Conservation (phyloP, 2,888 invertebrate genomes). For the Lysandra bellargus region DNA sequence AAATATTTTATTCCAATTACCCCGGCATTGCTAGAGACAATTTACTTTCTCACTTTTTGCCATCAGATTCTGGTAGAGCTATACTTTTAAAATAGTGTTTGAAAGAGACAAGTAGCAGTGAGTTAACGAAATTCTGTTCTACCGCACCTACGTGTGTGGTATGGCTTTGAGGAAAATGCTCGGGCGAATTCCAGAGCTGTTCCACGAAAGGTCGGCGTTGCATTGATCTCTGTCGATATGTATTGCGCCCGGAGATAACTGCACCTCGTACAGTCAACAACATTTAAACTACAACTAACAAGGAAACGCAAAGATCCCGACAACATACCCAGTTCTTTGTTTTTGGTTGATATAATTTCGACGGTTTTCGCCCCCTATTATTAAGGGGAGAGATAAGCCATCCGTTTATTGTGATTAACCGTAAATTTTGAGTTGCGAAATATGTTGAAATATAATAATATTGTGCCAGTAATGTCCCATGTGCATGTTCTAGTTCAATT, state of each 20-base stretch:
- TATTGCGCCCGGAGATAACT: not conserved
- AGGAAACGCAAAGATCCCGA: too few species aligned
- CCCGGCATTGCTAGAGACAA: too few species aligned
- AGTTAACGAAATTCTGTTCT: not conserved
- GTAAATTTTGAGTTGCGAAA: not conserved
- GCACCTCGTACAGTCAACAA: not conserved
- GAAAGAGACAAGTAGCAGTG: not conserved
- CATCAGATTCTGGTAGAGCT: too few species aligned
- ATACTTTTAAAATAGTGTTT: too few species aligned
- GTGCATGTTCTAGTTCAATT: not conserved
- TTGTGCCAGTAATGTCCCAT: not conserved
- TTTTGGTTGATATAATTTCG: too few species aligned
- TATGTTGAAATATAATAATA: not conserved
- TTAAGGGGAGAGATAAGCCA: too few species aligned
- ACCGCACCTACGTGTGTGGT: not conserved
- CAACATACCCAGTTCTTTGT: too few species aligned
- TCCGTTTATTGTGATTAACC: not conserved
- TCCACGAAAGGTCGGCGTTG: conserved; percentile 1
- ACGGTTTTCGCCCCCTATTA: too few species aligned
- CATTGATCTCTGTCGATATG: conserved; percentile 14
- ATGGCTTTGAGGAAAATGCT: conserved; percentile 25
- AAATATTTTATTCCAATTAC: too few species aligned
- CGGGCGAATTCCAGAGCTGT: not conserved
- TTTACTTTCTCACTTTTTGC: too few species aligned
- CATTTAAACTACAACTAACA: not conserved